phyloP scores from a whole-genome alignment of 2,797 vertebrate genomes.

The Setipinna tenuifilis region DNA sequence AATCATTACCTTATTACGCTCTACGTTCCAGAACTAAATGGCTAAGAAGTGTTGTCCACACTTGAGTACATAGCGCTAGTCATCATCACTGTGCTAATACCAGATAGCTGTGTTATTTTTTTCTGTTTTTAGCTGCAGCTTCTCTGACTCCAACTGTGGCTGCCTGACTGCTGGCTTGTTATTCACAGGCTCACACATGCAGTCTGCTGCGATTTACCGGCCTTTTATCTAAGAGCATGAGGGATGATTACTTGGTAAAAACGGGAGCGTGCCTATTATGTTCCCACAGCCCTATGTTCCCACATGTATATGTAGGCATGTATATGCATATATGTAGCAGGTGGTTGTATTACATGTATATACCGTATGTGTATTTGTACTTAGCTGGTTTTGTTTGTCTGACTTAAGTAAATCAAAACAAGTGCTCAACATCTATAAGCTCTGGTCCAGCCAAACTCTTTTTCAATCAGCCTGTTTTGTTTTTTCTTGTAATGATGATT shows the following conservation, averaged over 20 bases:
- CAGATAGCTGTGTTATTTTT: background rate
- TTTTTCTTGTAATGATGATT: no score
- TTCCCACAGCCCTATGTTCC: no score
- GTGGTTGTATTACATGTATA: no score
- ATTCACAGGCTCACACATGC: background rate
- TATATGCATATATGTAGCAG: no score
- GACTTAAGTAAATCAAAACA: no score
- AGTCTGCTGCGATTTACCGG: background rate
- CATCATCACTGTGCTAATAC: background rate
- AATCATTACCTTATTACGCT: constrained; percentile 19
- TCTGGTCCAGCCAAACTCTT: no score
- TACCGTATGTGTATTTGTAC: no score
- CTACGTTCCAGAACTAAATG: background rate
- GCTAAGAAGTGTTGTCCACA: constrained; percentile 21
- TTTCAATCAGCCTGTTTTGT: no score
- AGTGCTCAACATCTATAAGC: no score
- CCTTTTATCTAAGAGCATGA: constrained; percentile 3
- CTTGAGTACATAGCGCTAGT: background rate
- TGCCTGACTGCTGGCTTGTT: constrained; percentile 3
- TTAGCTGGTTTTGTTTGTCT: no score
- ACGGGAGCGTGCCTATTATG: no score
- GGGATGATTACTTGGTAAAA: background rate
- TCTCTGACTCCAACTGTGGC: background rate
- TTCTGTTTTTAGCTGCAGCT: background rate
- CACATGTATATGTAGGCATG: no score